These are phyloP conservation scores for Heliconius congener DNA, from an alignment of 1,140 invertebrate species.

Conservation along the genomic window DNA sequence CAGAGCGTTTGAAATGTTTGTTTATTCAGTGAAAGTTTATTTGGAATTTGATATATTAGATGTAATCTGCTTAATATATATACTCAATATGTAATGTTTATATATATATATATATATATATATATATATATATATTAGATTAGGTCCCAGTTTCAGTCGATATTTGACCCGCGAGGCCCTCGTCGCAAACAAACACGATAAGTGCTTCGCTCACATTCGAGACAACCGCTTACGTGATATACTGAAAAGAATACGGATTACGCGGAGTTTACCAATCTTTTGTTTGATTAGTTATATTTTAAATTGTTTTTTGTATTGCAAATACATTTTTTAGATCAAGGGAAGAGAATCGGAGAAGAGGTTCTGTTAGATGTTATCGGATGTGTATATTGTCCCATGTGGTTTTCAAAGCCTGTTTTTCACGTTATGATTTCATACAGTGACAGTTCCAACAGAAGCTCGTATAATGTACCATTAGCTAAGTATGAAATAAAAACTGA, in stretches of 20 bases:
- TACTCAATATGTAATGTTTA: too few species aligned
- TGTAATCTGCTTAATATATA: not conserved
- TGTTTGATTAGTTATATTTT: not conserved
- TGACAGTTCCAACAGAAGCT: too few species aligned
- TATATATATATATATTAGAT: not conserved
- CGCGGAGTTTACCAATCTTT: not conserved
- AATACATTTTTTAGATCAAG: too few species aligned
- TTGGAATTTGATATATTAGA: not conserved
- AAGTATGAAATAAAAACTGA: too few species aligned
- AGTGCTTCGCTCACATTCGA: slow-evolving; percentile 1
- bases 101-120: too few species aligned
- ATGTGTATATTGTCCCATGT: too few species aligned
- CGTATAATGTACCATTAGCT: too few species aligned
- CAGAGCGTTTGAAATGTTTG: not conserved
- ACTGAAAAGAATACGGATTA: not conserved
- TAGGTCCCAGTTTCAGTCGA: not conserved
- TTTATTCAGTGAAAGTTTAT: not conserved
- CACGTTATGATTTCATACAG: too few species aligned
- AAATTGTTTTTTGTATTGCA: not conserved
- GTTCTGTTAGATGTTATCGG: too few species aligned
- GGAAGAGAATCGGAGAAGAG: too few species aligned
- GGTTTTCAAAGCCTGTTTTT: too few species aligned
- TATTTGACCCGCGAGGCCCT: not conserved
- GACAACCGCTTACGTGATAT: slow-evolving; percentile 11
- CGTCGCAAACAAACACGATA: slow-evolving; percentile 12